phyloP scores from a whole-genome alignment of 1,140 invertebrate genomes.

The Hirudo medicinalis region DNA sequence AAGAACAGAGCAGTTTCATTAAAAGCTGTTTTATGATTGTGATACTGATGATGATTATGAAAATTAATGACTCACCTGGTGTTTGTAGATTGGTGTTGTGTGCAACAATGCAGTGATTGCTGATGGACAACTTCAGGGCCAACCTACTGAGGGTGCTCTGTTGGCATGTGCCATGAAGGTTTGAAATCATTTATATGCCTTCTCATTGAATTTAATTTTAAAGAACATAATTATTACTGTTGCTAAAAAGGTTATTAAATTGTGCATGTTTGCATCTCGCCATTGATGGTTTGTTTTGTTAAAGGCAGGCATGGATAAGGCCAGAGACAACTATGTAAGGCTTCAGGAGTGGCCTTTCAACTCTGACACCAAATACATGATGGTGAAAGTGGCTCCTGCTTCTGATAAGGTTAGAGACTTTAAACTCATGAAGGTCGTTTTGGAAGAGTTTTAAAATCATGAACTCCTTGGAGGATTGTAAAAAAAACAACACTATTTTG shows the following conservation, averaged over 20 bases:
- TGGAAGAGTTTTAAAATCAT: too few relatives aligned
- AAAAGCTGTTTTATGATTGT: too few relatives aligned
- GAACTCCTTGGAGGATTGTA: too few relatives aligned
- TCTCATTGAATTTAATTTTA: too few relatives aligned
- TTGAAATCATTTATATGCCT: not conserved
- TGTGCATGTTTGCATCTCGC: too few relatives aligned
- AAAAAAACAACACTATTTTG: too few relatives aligned
- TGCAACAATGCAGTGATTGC: constrained; percentile 92
- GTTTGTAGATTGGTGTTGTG: constrained; percentile 58
- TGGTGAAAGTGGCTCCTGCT: constrained; percentile 75
- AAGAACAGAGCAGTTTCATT: too few relatives aligned
- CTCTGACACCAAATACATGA: constrained; percentile 97
- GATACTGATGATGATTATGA: too few relatives aligned
- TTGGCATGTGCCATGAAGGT: constrained; percentile 78
- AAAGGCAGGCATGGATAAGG: constrained; percentile 66
- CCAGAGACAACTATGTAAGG: constrained; percentile 65
- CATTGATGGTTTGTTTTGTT: not conserved
- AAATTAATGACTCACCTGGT: too few relatives aligned
- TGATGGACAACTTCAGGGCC: constrained; percentile 66
- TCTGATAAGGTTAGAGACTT: constrained; percentile 51
- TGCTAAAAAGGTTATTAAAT: not conserved
- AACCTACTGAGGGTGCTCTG: constrained; percentile 93
- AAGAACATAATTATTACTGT: too few relatives aligned
- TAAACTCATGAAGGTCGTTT: not conserved
- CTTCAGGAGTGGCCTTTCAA: constrained; percentile 91